Evolutionary conservation across 2,888 invertebrate genomes (phyloP).

Genomic region (Myopa testacea): DNA sequence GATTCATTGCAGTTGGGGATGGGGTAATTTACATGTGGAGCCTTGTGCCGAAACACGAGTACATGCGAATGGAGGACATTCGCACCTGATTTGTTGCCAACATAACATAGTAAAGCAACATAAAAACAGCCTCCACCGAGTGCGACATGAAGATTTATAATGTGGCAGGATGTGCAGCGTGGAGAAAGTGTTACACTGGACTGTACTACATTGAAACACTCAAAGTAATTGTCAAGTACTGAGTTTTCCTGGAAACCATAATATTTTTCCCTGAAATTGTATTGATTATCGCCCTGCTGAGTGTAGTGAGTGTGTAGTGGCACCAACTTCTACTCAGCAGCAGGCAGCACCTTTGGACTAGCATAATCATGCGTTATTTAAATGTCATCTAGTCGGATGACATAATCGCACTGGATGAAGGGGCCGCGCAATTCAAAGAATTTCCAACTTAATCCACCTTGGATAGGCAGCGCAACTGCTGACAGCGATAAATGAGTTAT

Average conservation of each 20-base stretch:
- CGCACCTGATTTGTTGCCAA: too few relatives aligned
- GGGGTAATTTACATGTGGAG: too few relatives aligned
- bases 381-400: constrained; percentile 4
- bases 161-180: not conserved
- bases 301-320: too few relatives aligned
- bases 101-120: too few relatives aligned
- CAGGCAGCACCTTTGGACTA: not conserved
- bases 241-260: too few relatives aligned
- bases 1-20: not conserved
- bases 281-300: too few relatives aligned
- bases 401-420: constrained; percentile 8
- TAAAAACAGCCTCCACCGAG: not conserved
- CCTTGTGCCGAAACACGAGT: not conserved
- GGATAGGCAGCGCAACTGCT: constrained; percentile 25
- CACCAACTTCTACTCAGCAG: not conserved
- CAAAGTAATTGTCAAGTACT: too few relatives aligned
- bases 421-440: not conserved
- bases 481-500: constrained; percentile 24
- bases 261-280: too few relatives aligned
- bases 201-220: too few relatives aligned
- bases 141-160: not conserved
- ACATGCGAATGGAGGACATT: not conserved
- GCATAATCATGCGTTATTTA: not conserved
- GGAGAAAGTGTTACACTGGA: too few relatives aligned
- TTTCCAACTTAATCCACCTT: constrained; percentile 14